These are phyloP conservation scores for Drosophila melanosoma DNA, from an alignment of 2,888 invertebrate species.

Conservation along the genomic window DNA sequence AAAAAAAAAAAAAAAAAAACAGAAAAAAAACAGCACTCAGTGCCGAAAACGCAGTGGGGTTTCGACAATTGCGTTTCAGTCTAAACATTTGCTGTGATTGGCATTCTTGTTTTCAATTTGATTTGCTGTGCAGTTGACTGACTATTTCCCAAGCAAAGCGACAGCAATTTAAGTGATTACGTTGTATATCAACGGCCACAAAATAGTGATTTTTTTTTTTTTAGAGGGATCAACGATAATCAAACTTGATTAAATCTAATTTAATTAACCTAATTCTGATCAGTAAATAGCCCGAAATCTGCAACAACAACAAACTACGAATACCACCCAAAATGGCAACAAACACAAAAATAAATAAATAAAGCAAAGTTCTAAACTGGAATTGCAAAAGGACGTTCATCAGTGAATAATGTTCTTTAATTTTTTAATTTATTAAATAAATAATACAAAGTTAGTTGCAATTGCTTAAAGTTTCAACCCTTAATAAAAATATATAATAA, in stretches of 20 bases:
- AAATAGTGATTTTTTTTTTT: background rate
- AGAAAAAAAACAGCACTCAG: background rate
- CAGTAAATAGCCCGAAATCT: conserved; percentile 60
- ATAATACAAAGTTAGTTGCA: background rate
- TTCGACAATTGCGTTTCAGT: conserved; percentile 41
- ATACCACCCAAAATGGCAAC: conserved; percentile 33
- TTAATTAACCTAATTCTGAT: background rate
- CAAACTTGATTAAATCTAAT: background rate
- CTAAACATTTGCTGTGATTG: conserved; percentile 62
- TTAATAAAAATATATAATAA: background rate
- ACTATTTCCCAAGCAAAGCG: conserved; percentile 24
- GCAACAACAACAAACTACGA: conserved; percentile 15
- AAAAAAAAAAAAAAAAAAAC: background rate
- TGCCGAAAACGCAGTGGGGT: background rate
- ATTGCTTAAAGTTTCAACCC: background rate
- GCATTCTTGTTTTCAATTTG: conserved; percentile 59
- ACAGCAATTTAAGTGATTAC: conserved; percentile 7
- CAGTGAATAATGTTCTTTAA: background rate
- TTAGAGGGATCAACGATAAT: background rate
- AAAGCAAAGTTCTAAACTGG: background rate
- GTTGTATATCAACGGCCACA: background rate
- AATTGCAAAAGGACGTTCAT: background rate
- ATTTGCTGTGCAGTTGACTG: conserved; percentile 20
- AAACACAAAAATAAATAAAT: conserved; percentile 28
- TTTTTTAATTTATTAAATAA: background rate